phyloP scores from a whole-genome alignment of 2,113 vertebrate species.

The Thunnus maccoyii region DNA sequence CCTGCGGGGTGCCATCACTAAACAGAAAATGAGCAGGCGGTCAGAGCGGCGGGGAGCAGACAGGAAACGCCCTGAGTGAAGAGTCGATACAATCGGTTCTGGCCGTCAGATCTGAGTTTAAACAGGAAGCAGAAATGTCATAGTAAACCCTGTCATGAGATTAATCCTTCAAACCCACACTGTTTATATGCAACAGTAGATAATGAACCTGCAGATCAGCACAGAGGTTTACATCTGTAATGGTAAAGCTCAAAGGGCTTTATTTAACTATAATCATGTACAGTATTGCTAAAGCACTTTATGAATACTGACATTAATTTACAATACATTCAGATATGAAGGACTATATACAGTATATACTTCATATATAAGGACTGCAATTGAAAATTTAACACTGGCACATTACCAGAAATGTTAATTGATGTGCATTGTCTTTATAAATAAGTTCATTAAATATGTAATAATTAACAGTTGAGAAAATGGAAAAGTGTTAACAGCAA shows the following conservation, averaged over 20 bases:
- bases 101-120: conserved; percentile 24
- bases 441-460: too few species aligned
- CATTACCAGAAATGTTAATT: too few species aligned
- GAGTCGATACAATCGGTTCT: conserved; percentile 12
- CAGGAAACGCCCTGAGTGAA: conserved; percentile 41
- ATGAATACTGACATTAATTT: neutral
- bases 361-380: too few species aligned
- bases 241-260: too few species aligned
- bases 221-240: too few species aligned
- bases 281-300: neutral
- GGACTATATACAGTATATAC: too few species aligned
- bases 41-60: conserved; percentile 35
- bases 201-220: neutral
- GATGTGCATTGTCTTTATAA: too few species aligned
- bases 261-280: neutral
- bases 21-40: conserved; percentile 46
- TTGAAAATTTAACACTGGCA: too few species aligned
- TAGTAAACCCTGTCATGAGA: conserved; percentile 8
- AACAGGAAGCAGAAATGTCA: neutral
- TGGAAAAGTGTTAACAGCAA: too few species aligned
- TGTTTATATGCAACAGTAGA: neutral
- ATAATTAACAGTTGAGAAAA: too few species aligned
- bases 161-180: neutral
- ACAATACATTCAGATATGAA: neutral
- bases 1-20: conserved; percentile 47